Base-by-base conservation (phyloP, 2,888 invertebrate species). In the Hololepta plana region DNA sequence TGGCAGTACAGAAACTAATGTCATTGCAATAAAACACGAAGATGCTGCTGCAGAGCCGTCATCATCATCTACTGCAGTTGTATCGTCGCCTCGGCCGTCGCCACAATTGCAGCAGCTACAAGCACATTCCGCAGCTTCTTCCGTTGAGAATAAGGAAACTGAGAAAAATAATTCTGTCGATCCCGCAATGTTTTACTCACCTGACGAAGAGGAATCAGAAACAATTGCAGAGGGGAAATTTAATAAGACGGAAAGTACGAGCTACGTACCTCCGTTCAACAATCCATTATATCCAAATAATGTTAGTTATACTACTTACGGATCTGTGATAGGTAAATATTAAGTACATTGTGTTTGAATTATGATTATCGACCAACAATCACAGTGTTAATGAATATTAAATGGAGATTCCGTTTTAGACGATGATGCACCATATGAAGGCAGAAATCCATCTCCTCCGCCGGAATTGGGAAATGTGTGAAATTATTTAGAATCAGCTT, bases 281-380 rank as follows among this genome's bases (percentile, higher is more conserved):
- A 56, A 55, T 39, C 56, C 55, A 6, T 42, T 55, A 11, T 56
- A 55, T 44, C 54, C 55, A 9, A 55, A 51, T 32, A 49, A n/a
- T n/a, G n/a, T 44, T 30, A 49, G 43, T 36, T 53, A 50, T 38
- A 43, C 48, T 14, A 42, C 44, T 6, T 56, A 46, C 35, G 47
- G 51, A 29, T 47, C 49, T 15, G 46, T 48, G 32, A 49, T 49
- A 25, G 49, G 49, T 48, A 34, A 42, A 42, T 40, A 17, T 28
- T 27, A 20, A 17, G 6, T 15, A 8, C 7, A 12, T 11, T 8
- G 14, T 25, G 4, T n/a, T 20, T 27, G 13, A 26, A 3, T 23
- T n/a, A n/a, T n/a, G n/a, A n/a, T n/a, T n/a, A n/a, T n/a, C n/a
- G n/a, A n/a, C n/a, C n/a, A n/a, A n/a, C n/a, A n/a, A n/a, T n/a